Evolutionary conservation across 2,113 vertebrate genomes (phyloP).

Genomic region (Lampris megalopsis): DNA sequence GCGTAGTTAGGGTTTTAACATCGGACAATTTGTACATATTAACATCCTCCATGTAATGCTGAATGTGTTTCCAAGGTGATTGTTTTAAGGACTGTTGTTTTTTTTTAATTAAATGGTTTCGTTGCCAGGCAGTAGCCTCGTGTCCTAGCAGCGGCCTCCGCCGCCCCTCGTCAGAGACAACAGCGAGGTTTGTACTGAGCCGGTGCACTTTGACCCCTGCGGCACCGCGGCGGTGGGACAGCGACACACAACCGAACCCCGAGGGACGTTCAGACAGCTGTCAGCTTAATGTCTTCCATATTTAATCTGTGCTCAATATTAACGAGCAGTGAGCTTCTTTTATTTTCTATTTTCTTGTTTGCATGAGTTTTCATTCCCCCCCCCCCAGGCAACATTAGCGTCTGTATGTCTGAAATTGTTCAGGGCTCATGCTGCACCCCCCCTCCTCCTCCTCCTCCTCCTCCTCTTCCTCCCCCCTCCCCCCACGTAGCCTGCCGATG

Average conservation of each 20-base stretch:
- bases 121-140: slow-evolving; percentile 9
- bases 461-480: too few species aligned
- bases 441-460: too few species aligned
- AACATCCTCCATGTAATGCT: slow-evolving; percentile 85
- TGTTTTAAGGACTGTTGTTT: slow-evolving; percentile 47
- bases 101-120: slow-evolving; percentile 17
- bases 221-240: slow-evolving; percentile 71
- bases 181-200: slow-evolving; percentile 81
- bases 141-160: neutral
- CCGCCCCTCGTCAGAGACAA: slow-evolving; percentile 72
- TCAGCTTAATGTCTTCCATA: slow-evolving; percentile 55
- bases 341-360: neutral
- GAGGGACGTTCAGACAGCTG: too few species aligned
- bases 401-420: too few species aligned
- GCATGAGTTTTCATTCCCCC: neutral
- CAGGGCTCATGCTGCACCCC: too few species aligned
- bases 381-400: too few species aligned
- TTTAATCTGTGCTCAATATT: slow-evolving; percentile 57
- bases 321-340: neutral
- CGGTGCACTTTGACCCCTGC: slow-evolving; percentile 95
- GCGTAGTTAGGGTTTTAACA: slow-evolving; percentile 64
- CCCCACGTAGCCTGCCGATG: too few species aligned
- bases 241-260: too few species aligned
- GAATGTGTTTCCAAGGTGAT: slow-evolving; percentile 81
- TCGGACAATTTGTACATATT: slow-evolving; percentile 82